Evolutionary conservation across 2,113 vertebrate species (phyloP), one percentile per base, ranked within the genome.

Genomic region (Phylloscopus trochiloides): DNA sequence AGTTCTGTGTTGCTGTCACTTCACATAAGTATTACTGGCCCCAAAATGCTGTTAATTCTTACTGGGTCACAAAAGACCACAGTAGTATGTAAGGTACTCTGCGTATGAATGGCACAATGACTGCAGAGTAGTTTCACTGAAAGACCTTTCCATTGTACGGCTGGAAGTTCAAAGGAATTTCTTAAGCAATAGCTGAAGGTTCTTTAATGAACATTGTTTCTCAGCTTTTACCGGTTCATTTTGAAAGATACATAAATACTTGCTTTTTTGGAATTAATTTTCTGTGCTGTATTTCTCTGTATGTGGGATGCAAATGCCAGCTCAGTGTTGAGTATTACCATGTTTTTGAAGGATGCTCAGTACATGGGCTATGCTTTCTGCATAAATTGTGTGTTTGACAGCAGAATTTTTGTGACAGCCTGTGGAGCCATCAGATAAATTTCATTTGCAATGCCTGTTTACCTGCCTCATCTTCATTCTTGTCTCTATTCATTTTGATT

Each of bases 41-140:
- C 78, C 65, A 26, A 84, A 90, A 91, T 52, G 71, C 77, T 94
- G 57, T 94, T 95, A 67, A 83, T 95, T 95, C 89, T 83, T 62
- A 14, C 50, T 11, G 5, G 89, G 78, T 93, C 89, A 96, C 77
- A 74, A 66, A 90, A 86, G 75, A 91, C 77, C 29, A 8, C 3
- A 3, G 57, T 61, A 34, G 48, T 48, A 16, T 76, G 59, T 84
- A 79, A 94, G 66, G 63, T 86, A 58, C 61, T 81, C 52, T 58
- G 34, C 0, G 4, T 78, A 40, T 85, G 80, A 89, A 76, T 87
- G 73, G 76, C 73, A 61, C 47, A 48, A 24, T 43, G 77, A 25
- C 65, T 58, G 31, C 47, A 36, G 80, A 86, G 84, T 26, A 66
- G 40, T 88, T 89, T 82, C 84, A 59, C 45, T 90, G 80, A 55